Evolutionary conservation across 2,797 vertebrate species (phyloP).

Genomic region (Somateria mollissima): DNA sequence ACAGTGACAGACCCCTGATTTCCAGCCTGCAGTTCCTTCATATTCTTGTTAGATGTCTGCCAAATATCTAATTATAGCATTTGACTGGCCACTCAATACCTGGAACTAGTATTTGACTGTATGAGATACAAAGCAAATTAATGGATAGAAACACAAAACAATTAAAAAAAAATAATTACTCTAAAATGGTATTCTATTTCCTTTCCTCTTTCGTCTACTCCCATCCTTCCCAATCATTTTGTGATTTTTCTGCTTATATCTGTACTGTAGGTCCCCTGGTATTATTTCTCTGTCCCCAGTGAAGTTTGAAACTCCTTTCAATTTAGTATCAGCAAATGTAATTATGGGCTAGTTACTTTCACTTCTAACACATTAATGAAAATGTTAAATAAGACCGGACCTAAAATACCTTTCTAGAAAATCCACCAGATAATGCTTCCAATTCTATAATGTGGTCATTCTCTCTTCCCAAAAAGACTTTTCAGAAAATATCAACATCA

Average conservation of each 20-base stretch:
- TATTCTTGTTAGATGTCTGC: background rate
- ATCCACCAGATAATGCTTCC: background rate
- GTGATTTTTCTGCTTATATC: slow-evolving; percentile 35
- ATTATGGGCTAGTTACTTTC: slow-evolving; percentile 55
- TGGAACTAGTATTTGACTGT: slow-evolving; percentile 5
- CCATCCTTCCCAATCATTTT: background rate
- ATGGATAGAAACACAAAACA: slow-evolving; percentile 33
- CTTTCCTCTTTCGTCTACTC: background rate
- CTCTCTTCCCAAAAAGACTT: background rate
- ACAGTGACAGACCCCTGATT: background rate
- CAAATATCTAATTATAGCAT: background rate
- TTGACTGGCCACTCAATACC: background rate
- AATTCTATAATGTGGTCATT: background rate
- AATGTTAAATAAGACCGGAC: slow-evolving; percentile 27
- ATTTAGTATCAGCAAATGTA: slow-evolving; percentile 59
- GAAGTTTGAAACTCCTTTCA: slow-evolving; percentile 51
- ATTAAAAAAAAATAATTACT: slow-evolving; percentile 33
- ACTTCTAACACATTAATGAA: slow-evolving; percentile 56
- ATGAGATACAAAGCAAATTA: slow-evolving; percentile 10
- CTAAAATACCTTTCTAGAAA: slow-evolving; percentile 29
- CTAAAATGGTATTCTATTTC: slow-evolving; percentile 6
- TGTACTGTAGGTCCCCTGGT: background rate
- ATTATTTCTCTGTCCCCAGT: slow-evolving; percentile 23
- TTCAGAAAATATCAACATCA: slow-evolving; percentile 13
- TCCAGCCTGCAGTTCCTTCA: background rate